Conservation (phyloP, 2,797 vertebrate genomes). For the Poecilia velifera region DNA sequence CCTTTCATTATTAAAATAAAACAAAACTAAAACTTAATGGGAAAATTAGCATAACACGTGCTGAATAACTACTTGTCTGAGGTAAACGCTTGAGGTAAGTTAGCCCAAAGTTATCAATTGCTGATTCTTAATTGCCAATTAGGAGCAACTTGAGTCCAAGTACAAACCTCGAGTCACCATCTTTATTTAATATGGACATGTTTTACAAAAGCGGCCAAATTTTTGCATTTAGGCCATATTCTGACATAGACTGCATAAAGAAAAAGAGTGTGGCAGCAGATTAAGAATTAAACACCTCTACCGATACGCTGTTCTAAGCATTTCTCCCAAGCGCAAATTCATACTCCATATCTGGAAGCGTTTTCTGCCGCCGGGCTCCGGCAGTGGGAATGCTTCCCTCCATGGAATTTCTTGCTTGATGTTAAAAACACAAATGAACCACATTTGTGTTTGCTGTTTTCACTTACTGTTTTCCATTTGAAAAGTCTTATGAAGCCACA, state of each 20-base stretch:
- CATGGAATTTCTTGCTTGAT: slow-evolving; percentile 2
- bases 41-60: too few relatives aligned
- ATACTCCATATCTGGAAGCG: not conserved
- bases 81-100: not conserved
- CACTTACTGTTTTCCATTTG: slow-evolving; percentile 1
- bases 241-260: not conserved
- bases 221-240: not conserved
- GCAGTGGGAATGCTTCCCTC: not conserved
- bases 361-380: not conserved
- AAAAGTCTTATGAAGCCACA: slow-evolving; percentile 45
- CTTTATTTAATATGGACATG: not conserved
- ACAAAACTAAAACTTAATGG: too few relatives aligned
- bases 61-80: too few relatives aligned
- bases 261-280: not conserved
- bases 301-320: not conserved
- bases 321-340: not conserved
- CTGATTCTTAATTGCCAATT: not conserved
- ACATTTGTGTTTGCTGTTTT: slow-evolving; percentile 1
- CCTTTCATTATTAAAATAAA: not conserved
- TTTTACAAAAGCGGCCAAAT: not conserved
- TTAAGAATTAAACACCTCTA: not conserved
- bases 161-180: not conserved
- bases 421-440: not conserved
- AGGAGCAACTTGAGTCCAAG: not conserved
- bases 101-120: not conserved